Conservation (phyloP, 2,113 vertebrate species). For the Silurus glanis region DNA sequence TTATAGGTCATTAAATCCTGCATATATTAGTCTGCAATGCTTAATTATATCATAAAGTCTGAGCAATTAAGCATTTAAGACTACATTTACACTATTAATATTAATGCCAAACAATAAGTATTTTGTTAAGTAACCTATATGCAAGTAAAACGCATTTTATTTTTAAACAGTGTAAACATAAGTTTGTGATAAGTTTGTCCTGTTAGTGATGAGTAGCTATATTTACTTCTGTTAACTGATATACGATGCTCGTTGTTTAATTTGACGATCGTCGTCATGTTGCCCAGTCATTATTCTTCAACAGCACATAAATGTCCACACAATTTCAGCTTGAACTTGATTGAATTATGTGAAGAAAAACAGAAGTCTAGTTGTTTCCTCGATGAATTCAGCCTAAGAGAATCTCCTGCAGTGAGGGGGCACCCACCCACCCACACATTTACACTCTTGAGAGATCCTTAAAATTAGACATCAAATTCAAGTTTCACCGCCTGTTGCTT, state of each 20-base stretch:
- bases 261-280: not conserved
- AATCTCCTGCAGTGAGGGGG: constrained; percentile 27
- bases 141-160: not conserved
- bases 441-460: constrained; percentile 11
- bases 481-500: constrained; percentile 6
- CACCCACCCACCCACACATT: constrained; percentile 12
- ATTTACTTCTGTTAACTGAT: not conserved
- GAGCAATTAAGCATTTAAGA: not conserved
- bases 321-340: constrained; percentile 35
- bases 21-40: not conserved
- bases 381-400: constrained; percentile 49
- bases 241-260: not conserved
- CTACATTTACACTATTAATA: not conserved
- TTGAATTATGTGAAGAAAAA: constrained; percentile 49
- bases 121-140: not conserved
- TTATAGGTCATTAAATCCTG: not conserved
- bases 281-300: constrained; percentile 6
- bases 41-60: not conserved
- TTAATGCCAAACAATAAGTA: not conserved
- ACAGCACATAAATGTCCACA: constrained; percentile 1
- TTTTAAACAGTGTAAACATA: not conserved
- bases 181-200: not conserved
- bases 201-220: not conserved
- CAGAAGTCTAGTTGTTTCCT: constrained; percentile 37
- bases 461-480: constrained; percentile 43